Conservation (phyloP, 2,113 vertebrate genomes). For the Carlito syrichta region DNA sequence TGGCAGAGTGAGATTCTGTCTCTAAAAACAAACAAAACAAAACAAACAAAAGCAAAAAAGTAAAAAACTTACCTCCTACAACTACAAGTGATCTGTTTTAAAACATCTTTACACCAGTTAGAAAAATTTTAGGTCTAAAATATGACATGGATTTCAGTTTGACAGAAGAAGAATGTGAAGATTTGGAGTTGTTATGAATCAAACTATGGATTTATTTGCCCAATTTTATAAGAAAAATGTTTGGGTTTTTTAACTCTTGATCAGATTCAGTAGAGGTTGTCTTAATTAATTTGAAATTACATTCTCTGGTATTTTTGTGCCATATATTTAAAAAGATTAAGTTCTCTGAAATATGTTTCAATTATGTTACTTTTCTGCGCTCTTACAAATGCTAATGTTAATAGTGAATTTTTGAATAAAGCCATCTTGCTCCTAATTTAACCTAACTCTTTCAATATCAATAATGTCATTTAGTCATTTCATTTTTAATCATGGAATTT, state of each 20-base stretch:
- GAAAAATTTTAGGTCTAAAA: neutral
- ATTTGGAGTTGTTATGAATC: neutral
- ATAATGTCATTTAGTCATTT: constrained; percentile 20
- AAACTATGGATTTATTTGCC: neutral
- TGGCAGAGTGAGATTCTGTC: too few species aligned
- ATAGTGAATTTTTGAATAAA: constrained; percentile 39
- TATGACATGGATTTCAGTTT: neutral
- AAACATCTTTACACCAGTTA: neutral
- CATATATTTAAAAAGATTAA: neutral
- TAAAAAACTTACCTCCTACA: neutral
- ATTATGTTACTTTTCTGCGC: neutral
- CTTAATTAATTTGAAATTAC: neutral
- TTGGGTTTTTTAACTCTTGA: neutral
- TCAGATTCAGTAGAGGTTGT: neutral
- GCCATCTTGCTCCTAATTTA: constrained; percentile 9
- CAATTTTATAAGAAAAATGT: neutral
- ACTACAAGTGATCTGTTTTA: neutral
- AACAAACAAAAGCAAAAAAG: too few species aligned
- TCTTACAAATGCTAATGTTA: constrained; percentile 69
- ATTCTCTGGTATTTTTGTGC: neutral
- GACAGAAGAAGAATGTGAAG: neutral
- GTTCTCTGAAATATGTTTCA: neutral
- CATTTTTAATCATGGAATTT: constrained; percentile 31
- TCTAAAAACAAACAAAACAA: too few species aligned
- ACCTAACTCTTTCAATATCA: constrained; percentile 36